Evolutionary conservation across 2,888 invertebrate genomes (phyloP), one percentile per base, ranked within the genome.

Genomic region (Glaucopsyche alexis): DNA sequence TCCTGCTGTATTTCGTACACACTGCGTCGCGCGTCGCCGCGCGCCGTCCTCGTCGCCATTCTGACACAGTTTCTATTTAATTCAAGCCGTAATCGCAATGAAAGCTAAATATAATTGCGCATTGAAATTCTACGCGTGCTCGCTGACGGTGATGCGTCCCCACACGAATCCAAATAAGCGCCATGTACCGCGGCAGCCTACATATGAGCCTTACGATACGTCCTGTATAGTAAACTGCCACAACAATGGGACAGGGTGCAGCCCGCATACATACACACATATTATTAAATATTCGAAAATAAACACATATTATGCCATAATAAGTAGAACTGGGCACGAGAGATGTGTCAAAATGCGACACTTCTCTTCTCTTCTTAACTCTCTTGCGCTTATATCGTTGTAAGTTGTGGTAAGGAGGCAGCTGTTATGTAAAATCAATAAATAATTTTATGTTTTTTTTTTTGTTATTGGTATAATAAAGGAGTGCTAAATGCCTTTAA

Each of bases 111-210:
- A 88, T 90, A 89, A 87, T 85, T 85, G 83, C 79, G 77, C 82
- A 87, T 92, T 91, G 87, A 83, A 84, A 91, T 90, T 87, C 90
- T 79, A 77, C 74, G 75, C 83, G 81, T 84, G 82, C 77, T 81
- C 80, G 77, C 83, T 81, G 82, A 81, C 85, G 83, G 79, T 82
- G 81, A 79, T 74, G 78, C 81, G 79, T 83, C 84, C 86, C 82
- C 81, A 79, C 81, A 81, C 85, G 90, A 90, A 91, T 91, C 87
- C 84, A 82, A 91, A 91, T 88, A 85, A 87, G 87, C 82, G 77
- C 76, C 80, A 78, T 81, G 80, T 82, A 82, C 84, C 84, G 82
- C 81, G 79, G 79, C 81, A 78, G 90, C 88, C 79, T 91, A 91
- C 90, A 83, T 89, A 91, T 88, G 87, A 87, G 82, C 79, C 80